phyloP scores from a whole-genome alignment of 2,113 vertebrate genomes.

The Salvelinus fontinalis region DNA sequence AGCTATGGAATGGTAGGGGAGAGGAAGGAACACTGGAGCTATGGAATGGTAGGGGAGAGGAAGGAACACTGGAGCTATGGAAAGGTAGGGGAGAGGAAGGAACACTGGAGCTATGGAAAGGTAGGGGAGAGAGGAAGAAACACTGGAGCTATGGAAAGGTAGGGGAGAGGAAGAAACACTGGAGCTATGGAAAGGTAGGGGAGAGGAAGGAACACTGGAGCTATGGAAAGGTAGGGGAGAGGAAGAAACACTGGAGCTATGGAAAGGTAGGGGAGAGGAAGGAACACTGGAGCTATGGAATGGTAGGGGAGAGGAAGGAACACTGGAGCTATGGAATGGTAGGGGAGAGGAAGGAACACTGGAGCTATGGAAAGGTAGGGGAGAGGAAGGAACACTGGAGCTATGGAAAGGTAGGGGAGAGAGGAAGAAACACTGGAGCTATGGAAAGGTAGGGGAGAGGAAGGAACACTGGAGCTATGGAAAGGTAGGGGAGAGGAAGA shows the following conservation, averaged over 20 bases:
- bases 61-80: constrained; percentile 86
- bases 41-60: constrained; percentile 78
- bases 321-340: no score
- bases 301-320: no score
- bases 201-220: constrained; percentile 79
- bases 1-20: constrained; percentile 85
- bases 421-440: no score
- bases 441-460: no score
- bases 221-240: constrained; percentile 82
- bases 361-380: constrained; percentile 67
- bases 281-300: neutral
- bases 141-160: constrained; percentile 94
- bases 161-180: constrained; percentile 66
- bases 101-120: constrained; percentile 93
- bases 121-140: constrained; percentile 67
- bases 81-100: constrained; percentile 73
- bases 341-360: neutral
- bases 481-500: no score
- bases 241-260: constrained; percentile 85
- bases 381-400: no score
- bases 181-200: constrained; percentile 89
- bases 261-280: constrained; percentile 76
- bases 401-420: neutral
- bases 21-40: constrained; percentile 82
- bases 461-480: no score